Evolutionary conservation across 2,888 invertebrate genomes (phyloP).

Genomic region (Ophioninae sp.): DNA sequence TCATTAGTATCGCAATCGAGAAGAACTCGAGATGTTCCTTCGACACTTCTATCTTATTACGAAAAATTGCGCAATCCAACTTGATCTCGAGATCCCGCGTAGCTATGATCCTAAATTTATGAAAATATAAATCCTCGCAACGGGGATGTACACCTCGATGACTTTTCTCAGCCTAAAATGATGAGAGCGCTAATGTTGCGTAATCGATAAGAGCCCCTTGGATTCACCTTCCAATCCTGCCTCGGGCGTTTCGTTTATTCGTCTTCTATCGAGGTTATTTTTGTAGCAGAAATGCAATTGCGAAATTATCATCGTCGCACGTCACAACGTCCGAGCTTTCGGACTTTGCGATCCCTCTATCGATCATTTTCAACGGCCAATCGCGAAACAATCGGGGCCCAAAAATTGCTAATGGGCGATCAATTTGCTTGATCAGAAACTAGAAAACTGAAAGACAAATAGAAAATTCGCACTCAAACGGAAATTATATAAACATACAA

Average conservation of each 20-base stretch:
- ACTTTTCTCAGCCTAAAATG: slow-evolving; percentile 12
- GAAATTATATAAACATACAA: too few species aligned
- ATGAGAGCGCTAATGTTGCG: slow-evolving; percentile 25
- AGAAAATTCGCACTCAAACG: neutral
- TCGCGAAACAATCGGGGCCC: neutral
- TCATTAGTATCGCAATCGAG: slow-evolving; percentile 53
- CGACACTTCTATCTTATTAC: slow-evolving; percentile 33
- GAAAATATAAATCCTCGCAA: slow-evolving; percentile 21
- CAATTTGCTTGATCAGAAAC: too few species aligned
- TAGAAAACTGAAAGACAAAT: neutral
- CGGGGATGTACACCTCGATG: slow-evolving; percentile 16
- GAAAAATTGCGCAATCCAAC: slow-evolving; percentile 47
- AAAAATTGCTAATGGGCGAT: too few species aligned
- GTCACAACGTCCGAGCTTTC: slow-evolving; percentile 8
- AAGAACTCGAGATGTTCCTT: slow-evolving; percentile 44
- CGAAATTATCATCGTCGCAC: slow-evolving; percentile 28
- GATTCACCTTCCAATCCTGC: neutral
- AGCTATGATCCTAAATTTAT: slow-evolving; percentile 55
- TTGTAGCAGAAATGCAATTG: slow-evolving; percentile 11
- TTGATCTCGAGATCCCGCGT: slow-evolving; percentile 16
- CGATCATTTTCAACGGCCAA: neutral
- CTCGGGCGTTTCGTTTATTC: neutral
- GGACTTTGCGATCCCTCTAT: neutral
- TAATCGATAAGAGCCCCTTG: slow-evolving; percentile 20
- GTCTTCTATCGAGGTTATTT: slow-evolving; percentile 1